Evolutionary conservation across 1,140 invertebrate genomes (phyloP), one percentile per base, ranked within the genome.

Genomic region (Aradophagus sp.): DNA sequence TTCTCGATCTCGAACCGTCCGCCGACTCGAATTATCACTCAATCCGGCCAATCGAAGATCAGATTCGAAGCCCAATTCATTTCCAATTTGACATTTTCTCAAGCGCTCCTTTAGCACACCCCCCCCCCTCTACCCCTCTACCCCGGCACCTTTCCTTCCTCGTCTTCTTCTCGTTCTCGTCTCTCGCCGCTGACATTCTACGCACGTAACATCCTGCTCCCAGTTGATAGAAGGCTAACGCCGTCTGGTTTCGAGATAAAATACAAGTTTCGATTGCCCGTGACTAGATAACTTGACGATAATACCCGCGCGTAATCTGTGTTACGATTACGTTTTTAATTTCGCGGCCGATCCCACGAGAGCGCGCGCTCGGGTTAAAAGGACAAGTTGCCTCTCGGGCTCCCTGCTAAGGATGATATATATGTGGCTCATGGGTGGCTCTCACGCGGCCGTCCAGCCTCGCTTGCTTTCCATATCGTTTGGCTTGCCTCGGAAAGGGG

Each of bases 1-100:
- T 77, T 77, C 74, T 80, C 77, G 77, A 80, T 77, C 76, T 79
- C 78, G 75, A 76, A 73, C 47, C 61, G 47, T 70, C 71, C 75
- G 52, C 31, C 72, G 55, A 66, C 55, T 66, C 61, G 50, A 71
- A 66, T 72, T 65, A 72, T 62, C 68, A 55, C 68, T 61, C 55
- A 58, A 66, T 73, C 63, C 67, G 41, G 48, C 70, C 78, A 80
- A 79, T 80, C 76, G 74, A 79, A 75, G 67, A 79, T 74, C 77
- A 72, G 67, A 73, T 67, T 63, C 69, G 53, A 65, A 73, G 66
- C 67, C 58, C 44, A 63, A 71, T 63, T 63, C 59, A 58, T 71
- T 71, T 71, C 32, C 59, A 50, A 70, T 70, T 70, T 50, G 58
- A 58, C 67, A 70, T 63, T 58, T 70, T 63, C 67, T 62, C 67